Percentiles rank a stretch among this genome's conserved stretches.
Evolutionary conservation across 2,113 vertebrate species (phyloP).

Genomic region (Heterochromis multidens): DNA sequence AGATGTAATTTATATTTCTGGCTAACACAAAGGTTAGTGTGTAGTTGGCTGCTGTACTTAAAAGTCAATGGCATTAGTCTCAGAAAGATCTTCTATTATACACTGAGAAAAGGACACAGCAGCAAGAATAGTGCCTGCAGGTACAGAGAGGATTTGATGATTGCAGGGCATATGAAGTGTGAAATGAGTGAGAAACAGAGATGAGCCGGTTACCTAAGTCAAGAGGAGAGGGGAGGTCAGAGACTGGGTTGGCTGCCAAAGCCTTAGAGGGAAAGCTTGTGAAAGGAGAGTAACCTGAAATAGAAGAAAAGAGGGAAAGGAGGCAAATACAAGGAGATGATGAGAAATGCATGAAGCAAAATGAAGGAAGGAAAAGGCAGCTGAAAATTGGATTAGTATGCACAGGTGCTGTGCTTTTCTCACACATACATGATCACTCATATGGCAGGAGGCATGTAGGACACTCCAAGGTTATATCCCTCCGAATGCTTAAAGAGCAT

Average conservation of each 20-base stretch:
- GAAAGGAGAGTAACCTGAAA: slow-evolving; percentile 90
- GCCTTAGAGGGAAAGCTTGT: slow-evolving; percentile 89
- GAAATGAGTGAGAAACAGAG: slow-evolving; percentile 36
- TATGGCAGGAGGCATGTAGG: neutral
- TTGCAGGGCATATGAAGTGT: slow-evolving; percentile 12
- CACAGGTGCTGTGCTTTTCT: neutral
- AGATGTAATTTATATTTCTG: neutral
- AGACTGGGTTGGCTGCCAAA: slow-evolving; percentile 83
- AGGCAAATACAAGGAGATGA: slow-evolving; percentile 19
- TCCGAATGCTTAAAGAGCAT: neutral
- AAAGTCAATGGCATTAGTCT: neutral
- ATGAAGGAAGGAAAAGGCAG: slow-evolving; percentile 10
- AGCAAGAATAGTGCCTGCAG: neutral
- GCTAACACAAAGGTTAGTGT: neutral
- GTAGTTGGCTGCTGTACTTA: neutral
- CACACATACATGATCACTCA: neutral
- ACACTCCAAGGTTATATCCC: neutral
- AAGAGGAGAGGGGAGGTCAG: slow-evolving; percentile 86
- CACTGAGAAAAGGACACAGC: neutral
- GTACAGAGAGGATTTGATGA: neutral
- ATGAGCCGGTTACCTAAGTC: slow-evolving; percentile 84
- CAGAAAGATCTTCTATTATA: neutral
- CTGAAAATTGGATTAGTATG: slow-evolving; percentile 21
- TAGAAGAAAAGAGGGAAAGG: slow-evolving; percentile 71
- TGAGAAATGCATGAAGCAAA: slow-evolving; percentile 19